Base-by-base conservation (phyloP, 1,140 invertebrate species). In the Telenomus remus region DNA sequence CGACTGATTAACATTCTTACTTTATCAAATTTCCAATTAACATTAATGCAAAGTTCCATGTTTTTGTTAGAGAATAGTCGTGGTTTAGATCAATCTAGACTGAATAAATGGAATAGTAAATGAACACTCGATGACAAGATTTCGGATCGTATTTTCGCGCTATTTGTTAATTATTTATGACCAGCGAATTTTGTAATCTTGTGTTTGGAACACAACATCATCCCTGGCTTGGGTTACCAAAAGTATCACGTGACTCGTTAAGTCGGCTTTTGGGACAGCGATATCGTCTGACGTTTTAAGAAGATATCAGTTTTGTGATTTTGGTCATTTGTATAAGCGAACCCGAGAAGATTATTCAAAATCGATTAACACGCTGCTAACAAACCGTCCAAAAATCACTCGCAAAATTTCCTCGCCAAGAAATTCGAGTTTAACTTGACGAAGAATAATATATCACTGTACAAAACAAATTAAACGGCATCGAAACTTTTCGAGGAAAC, bases 181-280 rank as follows among this genome's bases (percentile, higher is more conserved):
- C 39, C 35, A 16, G 33, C 42, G 33, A 68, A 57, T 68, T 39
- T 57, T 46, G 64, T 46, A 68, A 68, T 68, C 64, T 68, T 68
- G 46, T 68, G 64, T 68, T 68, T 6, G 51, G 48, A 68, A 37
- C 19, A 43, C 55, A 57, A 68, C 54, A 35, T n/a, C 46, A 39
- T 34, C 10, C 9, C 11, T 14, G 63, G n/a, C 27, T 68, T 46
- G 48, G 51, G 51, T 68, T 68, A 66, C 63, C 19, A 65, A 56
- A 65, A 49, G 64, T 68, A 68, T 68, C 54, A 57, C 64, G 54
- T 68, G 64, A 68, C 53, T 68, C 48, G 47, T 68, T 68, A 68
- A 51, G 64, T 68, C 64, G 54, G 64, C 48, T 50, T 50, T 14
- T 34, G 16, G 39, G n/a, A 66, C 16, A 68, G 51, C 37, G 39